Evolutionary conservation across 2,888 invertebrate species (phyloP), one percentile per base, ranked within the genome.

Genomic region (Lycophotia porphyrea): DNA sequence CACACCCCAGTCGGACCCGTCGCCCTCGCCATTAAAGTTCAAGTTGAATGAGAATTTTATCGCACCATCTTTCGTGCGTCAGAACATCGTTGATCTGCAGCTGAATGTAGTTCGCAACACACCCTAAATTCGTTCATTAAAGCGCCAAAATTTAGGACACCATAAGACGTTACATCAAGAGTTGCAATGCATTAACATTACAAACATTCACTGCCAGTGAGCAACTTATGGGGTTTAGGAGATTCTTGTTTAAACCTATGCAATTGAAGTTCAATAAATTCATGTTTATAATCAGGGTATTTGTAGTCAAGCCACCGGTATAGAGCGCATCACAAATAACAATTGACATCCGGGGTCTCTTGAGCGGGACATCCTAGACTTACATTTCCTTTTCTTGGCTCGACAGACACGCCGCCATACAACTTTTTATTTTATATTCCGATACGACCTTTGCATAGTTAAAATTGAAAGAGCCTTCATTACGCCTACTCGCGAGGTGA

Each of bases 401-500:
- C 31, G 15, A 70, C 15, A 71, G 65, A 66, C 61, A 21, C n/a
- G 52, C 76, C 49, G 68, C 49, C 18, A 18, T 63, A 68, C 60
- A 58, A 69, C 74, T 78, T 84, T 73, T 81, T 82, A 78, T 72
- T 64, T 63, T 63, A 63, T 72, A 64, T 36, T n/a, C 58, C 44
- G 36, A 60, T 65, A 79, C 76, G 69, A 60, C 79, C 80, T 82
- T 81, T 80, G 80, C 81, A 81, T 84, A 68, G 72, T 83, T 72
- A 72, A 78, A 81, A 80, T 84, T 67, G 65, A 82, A 82, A 83
- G 82, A 90, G 81, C 92, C 92, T 92, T 90, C 89, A 88, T 87
- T 85, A 89, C 91, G 86, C 92, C 93, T 88, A 91, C 92, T 47
- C 80, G 64, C 76, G 78, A 87, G 79, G 88, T 90, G 88, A 90